Evolutionary conservation across 2,797 vertebrate genomes (phyloP).

Genomic region (Xenops minutus): DNA sequence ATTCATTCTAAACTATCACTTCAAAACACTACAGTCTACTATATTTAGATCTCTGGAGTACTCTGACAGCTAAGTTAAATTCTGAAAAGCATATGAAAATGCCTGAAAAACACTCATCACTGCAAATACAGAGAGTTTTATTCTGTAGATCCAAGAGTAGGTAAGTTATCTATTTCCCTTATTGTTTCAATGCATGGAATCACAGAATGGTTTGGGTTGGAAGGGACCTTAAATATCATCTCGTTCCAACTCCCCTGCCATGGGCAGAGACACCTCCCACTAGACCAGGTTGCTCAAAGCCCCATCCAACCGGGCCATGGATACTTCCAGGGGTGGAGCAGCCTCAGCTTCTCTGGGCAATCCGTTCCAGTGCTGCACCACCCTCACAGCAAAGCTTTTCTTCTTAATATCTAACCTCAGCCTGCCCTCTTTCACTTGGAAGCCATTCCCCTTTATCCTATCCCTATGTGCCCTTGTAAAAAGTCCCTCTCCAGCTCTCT

Average conservation of each 20-base stretch:
- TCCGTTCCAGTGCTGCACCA: neutral
- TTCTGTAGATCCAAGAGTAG: neutral
- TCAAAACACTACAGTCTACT: slow-evolving; percentile 2
- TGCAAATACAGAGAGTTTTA: neutral
- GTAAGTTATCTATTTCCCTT: neutral
- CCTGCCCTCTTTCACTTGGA: neutral
- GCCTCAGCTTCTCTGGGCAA: too few relatives aligned
- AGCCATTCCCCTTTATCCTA: too few relatives aligned
- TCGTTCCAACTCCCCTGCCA: neutral
- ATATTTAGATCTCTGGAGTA: slow-evolving; percentile 18
- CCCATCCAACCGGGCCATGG: neutral
- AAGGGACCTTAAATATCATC: neutral
- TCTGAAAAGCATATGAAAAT: neutral
- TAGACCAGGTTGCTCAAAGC: neutral
- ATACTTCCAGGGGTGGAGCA: neutral
- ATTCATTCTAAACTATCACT: slow-evolving; percentile 15
- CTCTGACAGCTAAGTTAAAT: neutral
- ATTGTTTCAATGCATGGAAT: neutral
- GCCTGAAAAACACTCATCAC: neutral
- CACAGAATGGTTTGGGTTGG: neutral
- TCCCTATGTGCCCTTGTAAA: neutral
- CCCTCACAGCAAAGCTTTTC: neutral
- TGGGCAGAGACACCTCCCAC: neutral
- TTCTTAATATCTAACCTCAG: neutral
- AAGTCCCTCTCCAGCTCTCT: neutral